These are phyloP conservation scores for Empis livida DNA, from an alignment of 2,888 invertebrate genomes.

Conservation along the genomic window DNA sequence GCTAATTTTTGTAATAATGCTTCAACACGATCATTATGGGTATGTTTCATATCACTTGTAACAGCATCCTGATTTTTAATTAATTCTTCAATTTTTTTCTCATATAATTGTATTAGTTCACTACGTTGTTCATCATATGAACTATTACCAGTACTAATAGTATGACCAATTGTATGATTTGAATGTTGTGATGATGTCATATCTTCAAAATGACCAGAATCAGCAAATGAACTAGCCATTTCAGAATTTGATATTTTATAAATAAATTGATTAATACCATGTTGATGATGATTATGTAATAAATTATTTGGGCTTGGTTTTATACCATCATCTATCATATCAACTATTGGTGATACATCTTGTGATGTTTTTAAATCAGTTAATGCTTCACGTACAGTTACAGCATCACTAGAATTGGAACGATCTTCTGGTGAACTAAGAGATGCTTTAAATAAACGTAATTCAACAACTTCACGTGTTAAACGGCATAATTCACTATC, in stretches of 20 bases:
- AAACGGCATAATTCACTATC: slow-evolving; percentile 61
- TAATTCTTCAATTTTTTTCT: slow-evolving; percentile 61
- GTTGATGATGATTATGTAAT: slow-evolving; percentile 17
- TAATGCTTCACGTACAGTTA: slow-evolving; percentile 59
- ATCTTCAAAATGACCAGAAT: slow-evolving; percentile 80
- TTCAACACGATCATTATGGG: slow-evolving; percentile 68
- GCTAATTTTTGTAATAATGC: slow-evolving; percentile 56
- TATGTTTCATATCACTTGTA: slow-evolving; percentile 62
- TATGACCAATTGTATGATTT: slow-evolving; percentile 22
- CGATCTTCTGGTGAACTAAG: slow-evolving; percentile 67
- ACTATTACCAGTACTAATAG: slow-evolving; percentile 18
- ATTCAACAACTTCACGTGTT: slow-evolving; percentile 67
- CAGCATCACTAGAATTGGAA: slow-evolving; percentile 61
- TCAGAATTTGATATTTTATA: slow-evolving; percentile 33
- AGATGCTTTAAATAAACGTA: slow-evolving; percentile 67
- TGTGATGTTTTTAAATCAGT: slow-evolving; percentile 43
- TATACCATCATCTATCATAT: slow-evolving; percentile 35
- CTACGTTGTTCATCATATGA: slow-evolving; percentile 52
- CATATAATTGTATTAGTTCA: slow-evolving; percentile 56
- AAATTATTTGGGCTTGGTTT: slow-evolving; percentile 34
- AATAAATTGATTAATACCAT: slow-evolving; percentile 34
- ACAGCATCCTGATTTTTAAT: slow-evolving; percentile 47
- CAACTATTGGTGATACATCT: slow-evolving; percentile 39
- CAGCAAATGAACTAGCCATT: slow-evolving; percentile 65
- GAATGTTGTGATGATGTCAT: slow-evolving; percentile 63